These are phyloP conservation scores for Oedothorax gibbosus DNA, from an alignment of 1,140 invertebrate species.

Conservation along the genomic window DNA sequence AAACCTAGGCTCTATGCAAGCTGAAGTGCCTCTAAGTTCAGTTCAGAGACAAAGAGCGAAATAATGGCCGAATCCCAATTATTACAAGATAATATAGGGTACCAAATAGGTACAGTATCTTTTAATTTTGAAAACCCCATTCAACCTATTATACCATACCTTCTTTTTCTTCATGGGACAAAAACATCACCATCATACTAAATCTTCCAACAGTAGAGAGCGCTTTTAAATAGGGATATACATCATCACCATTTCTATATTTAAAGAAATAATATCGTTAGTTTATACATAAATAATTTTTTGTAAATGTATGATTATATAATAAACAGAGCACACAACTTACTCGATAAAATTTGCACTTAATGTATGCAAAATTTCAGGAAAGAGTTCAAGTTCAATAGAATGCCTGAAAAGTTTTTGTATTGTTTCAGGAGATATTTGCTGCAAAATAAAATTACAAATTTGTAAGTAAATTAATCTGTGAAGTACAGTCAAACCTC, in stretches of 20 bases:
- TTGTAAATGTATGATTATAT: no score
- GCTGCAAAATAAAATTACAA: slow-evolving; percentile 7
- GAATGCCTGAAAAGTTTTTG: slow-evolving; percentile 66
- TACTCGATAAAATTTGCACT: slow-evolving; percentile 64
- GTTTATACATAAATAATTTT: no score
- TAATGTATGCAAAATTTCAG: slow-evolving; percentile 65
- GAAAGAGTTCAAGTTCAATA: slow-evolving; percentile 68
- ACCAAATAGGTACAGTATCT: no score
- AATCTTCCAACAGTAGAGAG: slow-evolving; percentile 68
- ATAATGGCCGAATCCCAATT: no score
- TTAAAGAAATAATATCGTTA: no score
- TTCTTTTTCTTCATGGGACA: slow-evolving; percentile 68
- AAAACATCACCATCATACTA: slow-evolving; percentile 68
- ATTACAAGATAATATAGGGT: no score
- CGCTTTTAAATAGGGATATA: slow-evolving; percentile 65
- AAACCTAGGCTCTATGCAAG: no score
- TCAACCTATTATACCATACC: slow-evolving; percentile 60
- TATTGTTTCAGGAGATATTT: slow-evolving; percentile 53
- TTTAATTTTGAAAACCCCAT: no score
- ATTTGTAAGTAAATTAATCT: neutral
- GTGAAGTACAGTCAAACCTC: no score
- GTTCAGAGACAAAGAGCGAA: no score
- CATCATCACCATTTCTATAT: slow-evolving; percentile 62
- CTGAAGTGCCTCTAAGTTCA: no score
- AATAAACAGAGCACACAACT: slow-evolving; percentile 27